A percentile compares a stretch with the other conserved stretches of the same genome.
Conservation (phyloP, 2,797 vertebrate species). For the Zenarchopterus dispar region DNA sequence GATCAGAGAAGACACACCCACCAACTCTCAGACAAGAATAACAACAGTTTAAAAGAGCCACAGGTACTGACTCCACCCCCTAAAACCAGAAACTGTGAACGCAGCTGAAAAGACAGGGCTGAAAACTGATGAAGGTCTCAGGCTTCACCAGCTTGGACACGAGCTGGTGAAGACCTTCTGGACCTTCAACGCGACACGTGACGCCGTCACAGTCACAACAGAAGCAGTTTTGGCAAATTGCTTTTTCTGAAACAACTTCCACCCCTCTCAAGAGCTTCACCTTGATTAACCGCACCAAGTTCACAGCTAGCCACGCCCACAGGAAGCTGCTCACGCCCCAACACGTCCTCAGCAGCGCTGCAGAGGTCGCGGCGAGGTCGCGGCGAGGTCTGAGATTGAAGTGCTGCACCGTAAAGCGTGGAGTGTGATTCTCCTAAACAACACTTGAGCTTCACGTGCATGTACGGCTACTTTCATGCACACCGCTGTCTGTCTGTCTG, state of each 20-base stretch:
- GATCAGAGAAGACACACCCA: no score
- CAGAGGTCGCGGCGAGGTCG: not conserved
- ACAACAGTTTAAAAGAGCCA: no score
- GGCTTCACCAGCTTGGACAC: no score
- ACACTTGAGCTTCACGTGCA: constrained; percentile 8
- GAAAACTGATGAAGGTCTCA: no score
- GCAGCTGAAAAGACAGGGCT: no score
- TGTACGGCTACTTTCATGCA: constrained; percentile 1
- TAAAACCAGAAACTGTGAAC: no score
- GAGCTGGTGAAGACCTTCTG: no score
- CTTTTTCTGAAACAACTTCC: not conserved
- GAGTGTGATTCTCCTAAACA: constrained; percentile 1
- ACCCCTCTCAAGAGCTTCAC: constrained; percentile 12
- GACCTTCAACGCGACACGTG: no score
- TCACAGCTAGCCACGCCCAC: constrained; percentile 15
- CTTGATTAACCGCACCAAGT: constrained; percentile 29
- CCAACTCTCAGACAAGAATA: no score
- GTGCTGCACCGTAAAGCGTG: constrained; percentile 3
- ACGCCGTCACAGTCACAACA: no score
- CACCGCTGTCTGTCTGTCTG: constrained; percentile 20
- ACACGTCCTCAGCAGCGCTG: constrained; percentile 40
- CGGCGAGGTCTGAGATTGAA: not conserved
- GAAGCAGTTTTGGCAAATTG: no score
- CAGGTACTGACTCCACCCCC: no score
- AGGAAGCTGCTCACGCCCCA: constrained; percentile 23